Percentiles rank a stretch among this genome's conserved stretches.
Evolutionary conservation across 2,888 invertebrate genomes (phyloP).

Genomic region (Erynnis tages): DNA sequence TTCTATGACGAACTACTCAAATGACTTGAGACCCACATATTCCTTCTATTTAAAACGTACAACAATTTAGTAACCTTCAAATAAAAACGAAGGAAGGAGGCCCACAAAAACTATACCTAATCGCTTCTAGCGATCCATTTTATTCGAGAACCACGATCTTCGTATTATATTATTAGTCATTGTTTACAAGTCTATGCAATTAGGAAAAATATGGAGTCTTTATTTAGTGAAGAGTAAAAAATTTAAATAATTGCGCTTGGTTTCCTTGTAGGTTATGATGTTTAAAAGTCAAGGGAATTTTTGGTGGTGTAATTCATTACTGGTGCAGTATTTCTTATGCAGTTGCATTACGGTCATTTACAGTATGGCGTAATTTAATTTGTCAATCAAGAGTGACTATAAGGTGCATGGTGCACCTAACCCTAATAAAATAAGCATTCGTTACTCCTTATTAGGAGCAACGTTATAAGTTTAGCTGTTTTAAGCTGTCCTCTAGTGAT

Average conservation of each 20-base stretch:
- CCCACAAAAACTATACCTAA: slow-evolving; percentile 19
- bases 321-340: not conserved
- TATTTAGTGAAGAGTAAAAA: not conserved
- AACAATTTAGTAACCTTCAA: slow-evolving; percentile 45
- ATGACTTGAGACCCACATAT: slow-evolving; percentile 44
- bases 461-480: too few species aligned
- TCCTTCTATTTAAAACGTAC: slow-evolving; percentile 53
- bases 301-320: not conserved
- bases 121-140: not conserved
- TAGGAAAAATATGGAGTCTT: not conserved
- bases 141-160: slow-evolving; percentile 7
- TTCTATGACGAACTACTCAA: slow-evolving; percentile 36
- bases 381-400: too few species aligned
- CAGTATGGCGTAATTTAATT: too few species aligned
- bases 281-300: slow-evolving; percentile 27
- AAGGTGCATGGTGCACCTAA: too few species aligned
- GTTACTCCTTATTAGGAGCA: too few species aligned
- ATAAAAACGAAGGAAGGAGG: slow-evolving; percentile 36
- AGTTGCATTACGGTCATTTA: not conserved
- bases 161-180: not conserved
- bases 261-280: not conserved
- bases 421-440: too few species aligned
- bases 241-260: not conserved
- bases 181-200: not conserved
- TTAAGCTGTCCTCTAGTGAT: too few species aligned